Percentiles rank a stretch among this genome's conserved stretches.
Evolutionary conservation across 2,113 vertebrate species (phyloP).

Genomic region (Thryonomys swinderianus): DNA sequence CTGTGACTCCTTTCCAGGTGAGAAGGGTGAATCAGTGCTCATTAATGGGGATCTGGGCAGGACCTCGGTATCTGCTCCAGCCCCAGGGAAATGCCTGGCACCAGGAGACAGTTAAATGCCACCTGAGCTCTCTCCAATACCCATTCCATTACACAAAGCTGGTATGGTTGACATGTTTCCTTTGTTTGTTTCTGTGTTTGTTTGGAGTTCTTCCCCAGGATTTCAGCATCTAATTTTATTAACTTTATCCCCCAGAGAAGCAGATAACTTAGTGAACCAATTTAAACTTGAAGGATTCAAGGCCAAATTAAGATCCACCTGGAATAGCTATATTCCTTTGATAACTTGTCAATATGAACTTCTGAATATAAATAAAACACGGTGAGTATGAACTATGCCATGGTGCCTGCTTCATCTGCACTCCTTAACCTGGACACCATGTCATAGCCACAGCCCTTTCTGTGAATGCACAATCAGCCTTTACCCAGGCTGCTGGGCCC

Average conservation of each 20-base stretch:
- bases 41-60: neutral
- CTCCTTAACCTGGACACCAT: neutral
- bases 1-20: neutral
- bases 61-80: no score
- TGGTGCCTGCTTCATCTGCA: neutral
- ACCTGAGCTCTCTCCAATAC: neutral
- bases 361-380: neutral
- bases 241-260: neutral
- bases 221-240: neutral
- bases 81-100: neutral
- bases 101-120: neutral
- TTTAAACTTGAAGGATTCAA: neutral
- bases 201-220: neutral
- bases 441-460: neutral
- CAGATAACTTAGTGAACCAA: neutral
- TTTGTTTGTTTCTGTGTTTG: neutral
- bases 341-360: neutral
- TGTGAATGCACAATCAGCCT: neutral
- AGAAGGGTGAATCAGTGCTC: neutral
- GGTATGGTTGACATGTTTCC: neutral
- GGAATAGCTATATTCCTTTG: neutral
- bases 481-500: neutral
- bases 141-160: neutral
- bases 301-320: neutral
- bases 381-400: neutral